Evolutionary conservation across 1,140 invertebrate genomes (phyloP).

Genomic region (Rhizoglyphus robini): DNA sequence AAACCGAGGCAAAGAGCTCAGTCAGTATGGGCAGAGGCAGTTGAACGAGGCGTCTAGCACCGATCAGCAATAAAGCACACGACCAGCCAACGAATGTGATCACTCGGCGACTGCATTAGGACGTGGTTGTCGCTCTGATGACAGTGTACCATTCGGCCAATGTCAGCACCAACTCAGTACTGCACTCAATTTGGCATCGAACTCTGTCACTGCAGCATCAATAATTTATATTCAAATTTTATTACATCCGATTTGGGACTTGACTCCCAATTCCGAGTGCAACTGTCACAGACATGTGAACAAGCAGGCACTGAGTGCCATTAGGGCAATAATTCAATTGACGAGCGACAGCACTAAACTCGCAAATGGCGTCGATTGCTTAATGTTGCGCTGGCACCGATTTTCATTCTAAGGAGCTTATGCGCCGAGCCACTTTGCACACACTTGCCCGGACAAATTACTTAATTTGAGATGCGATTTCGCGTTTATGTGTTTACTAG

Average conservation of each 20-base stretch:
- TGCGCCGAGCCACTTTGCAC: background rate
- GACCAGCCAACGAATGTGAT: too few species aligned
- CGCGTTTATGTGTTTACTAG: background rate
- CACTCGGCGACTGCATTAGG: too few species aligned
- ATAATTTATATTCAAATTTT: constrained; percentile 16
- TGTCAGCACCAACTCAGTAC: too few species aligned
- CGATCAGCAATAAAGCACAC: too few species aligned
- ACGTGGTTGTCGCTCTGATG: too few species aligned
- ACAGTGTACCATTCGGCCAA: too few species aligned
- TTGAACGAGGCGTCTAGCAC: too few species aligned
- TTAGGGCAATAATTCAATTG: constrained; percentile 12
- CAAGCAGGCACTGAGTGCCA: background rate
- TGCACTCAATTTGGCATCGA: constrained; percentile 10
- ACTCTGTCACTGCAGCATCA: background rate
- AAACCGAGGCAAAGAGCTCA: too few species aligned
- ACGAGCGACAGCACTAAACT: background rate
- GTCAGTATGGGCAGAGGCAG: too few species aligned
- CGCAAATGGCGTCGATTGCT: background rate
- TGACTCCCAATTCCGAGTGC: background rate
- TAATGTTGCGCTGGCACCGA: background rate
- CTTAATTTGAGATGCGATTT: background rate
- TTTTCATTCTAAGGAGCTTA: constrained; percentile 3
- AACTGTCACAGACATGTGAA: background rate
- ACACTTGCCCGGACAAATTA: constrained; percentile 10
- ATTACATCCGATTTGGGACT: constrained; percentile 11